These are phyloP conservation scores for Mustela lutreola DNA, from an alignment of 2,113 vertebrate species.

Conservation along the genomic window DNA sequence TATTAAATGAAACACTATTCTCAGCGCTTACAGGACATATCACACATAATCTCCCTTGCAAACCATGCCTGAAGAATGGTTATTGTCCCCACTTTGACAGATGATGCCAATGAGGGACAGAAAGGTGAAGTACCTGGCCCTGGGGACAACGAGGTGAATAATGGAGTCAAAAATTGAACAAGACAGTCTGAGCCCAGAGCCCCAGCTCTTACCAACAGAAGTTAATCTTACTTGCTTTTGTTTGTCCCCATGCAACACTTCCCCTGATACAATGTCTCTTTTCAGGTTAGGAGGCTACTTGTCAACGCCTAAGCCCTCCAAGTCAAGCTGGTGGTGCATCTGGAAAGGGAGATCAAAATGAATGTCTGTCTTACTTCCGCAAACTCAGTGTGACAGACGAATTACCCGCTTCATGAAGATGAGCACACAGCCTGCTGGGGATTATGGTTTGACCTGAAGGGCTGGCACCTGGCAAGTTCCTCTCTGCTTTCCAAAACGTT, in stretches of 20 bases:
- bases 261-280: neutral
- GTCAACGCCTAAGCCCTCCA: neutral
- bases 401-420: neutral
- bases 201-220: neutral
- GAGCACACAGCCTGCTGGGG: neutral
- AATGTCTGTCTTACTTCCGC: neutral
- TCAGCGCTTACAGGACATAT: neutral
- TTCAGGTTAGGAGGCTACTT: constrained; percentile 20
- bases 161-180: neutral
- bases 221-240: neutral
- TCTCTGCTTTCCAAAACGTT: neutral
- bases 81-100: neutral
- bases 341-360: neutral
- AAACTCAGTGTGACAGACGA: neutral
- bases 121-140: neutral
- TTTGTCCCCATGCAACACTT: neutral
- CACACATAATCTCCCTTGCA: neutral
- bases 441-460: constrained; percentile 14
- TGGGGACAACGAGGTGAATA: neutral
- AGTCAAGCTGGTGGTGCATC: neutral
- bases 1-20: neutral
- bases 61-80: neutral
- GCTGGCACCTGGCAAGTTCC: neutral
- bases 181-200: too few relatives aligned
- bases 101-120: neutral